Percentiles rank a stretch among this genome's conserved stretches.
phyloP scores from a whole-genome alignment of 2,797 vertebrate genomes.

The Artibeus lituratus region DNA sequence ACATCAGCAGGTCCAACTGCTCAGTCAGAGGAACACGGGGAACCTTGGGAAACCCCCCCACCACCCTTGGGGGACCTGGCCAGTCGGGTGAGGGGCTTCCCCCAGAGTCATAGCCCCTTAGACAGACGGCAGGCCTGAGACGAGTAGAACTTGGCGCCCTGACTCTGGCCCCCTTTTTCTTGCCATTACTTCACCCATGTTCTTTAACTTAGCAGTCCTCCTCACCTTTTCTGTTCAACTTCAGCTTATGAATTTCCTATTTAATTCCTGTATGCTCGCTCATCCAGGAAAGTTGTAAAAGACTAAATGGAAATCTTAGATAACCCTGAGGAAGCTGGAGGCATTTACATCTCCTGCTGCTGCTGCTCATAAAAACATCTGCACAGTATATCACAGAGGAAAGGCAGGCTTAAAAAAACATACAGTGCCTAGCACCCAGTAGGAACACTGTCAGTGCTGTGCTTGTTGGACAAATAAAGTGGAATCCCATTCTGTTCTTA shows the following conservation, averaged over 20 bases:
- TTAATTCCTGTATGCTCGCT: conserved; percentile 9
- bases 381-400: neutral
- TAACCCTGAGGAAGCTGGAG: conserved; percentile 24
- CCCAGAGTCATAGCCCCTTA: neutral
- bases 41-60: neutral
- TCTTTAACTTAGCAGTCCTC: neutral
- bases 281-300: conserved; percentile 60
- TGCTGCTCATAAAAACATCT: conserved; percentile 5
- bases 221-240: neutral
- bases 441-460: neutral
- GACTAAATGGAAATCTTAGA: conserved; percentile 53
- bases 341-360: neutral
- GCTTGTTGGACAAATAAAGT: neutral
- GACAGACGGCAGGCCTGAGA: neutral
- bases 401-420: neutral
- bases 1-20: neutral
- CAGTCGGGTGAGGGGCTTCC: neutral
- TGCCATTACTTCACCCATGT: neutral
- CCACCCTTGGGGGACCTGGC: neutral
- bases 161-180: neutral
- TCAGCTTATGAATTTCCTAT: neutral
- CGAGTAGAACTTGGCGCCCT: neutral
- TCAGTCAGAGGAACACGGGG: neutral
- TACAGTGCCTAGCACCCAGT: neutral
- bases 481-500: neutral